phyloP scores from a whole-genome alignment of 1,140 invertebrate genomes.

The Leptopilina clavipes region DNA sequence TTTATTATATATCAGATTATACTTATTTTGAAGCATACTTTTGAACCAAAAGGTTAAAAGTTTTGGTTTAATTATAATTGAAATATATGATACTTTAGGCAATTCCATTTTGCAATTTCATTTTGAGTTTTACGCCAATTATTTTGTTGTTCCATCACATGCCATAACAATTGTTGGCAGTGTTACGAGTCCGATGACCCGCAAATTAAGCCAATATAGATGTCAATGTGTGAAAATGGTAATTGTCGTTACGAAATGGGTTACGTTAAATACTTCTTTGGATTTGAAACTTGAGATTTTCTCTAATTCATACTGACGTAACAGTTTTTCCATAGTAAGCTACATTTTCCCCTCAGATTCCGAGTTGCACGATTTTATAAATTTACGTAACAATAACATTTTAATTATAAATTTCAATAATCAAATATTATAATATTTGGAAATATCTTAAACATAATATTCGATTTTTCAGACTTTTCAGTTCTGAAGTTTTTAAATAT shows the following conservation, averaged over 20 bases:
- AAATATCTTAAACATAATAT: too few species aligned
- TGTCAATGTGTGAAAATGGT: conserved; percentile 16
- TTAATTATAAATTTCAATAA: not conserved
- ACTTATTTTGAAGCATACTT: too few species aligned
- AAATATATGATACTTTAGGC: not conserved
- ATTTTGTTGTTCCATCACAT: conserved; percentile 6
- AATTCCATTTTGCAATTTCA: not conserved
- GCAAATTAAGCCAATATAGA: conserved; percentile 17
- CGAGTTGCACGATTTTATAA: not conserved
- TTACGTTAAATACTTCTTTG: conserved; percentile 9
- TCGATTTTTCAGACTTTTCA: too few species aligned
- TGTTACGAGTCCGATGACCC: conserved; percentile 14
- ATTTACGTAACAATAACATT: not conserved
- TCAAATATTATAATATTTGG: too few species aligned
- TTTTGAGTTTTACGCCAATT: not conserved
- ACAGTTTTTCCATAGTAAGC: not conserved
- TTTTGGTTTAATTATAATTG: not conserved
- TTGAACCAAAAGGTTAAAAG: too few species aligned
- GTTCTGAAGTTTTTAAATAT: too few species aligned
- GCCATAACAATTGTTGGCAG: conserved; percentile 17
- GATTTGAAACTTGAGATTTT: conserved; percentile 3
- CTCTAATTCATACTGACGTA: not conserved
- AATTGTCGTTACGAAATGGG: conserved; percentile 11
- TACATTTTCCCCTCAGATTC: not conserved
- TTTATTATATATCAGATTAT: too few species aligned